Evolutionary conservation across 1,140 invertebrate genomes (phyloP), one percentile per base, ranked within the genome.

Genomic region (Micrasema minimum): DNA sequence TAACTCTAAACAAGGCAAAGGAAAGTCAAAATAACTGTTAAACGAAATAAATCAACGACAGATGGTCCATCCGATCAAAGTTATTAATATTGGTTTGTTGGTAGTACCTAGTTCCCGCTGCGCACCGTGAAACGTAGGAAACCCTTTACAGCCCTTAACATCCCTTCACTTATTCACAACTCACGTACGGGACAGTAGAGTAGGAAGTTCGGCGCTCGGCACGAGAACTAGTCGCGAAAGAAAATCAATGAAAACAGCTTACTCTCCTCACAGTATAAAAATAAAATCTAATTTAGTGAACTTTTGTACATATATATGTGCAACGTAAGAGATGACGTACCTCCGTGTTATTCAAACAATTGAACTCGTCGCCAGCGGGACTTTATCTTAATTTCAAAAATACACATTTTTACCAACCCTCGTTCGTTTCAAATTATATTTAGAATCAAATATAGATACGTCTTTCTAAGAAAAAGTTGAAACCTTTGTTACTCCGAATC

Each of bases 211-310:
- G 3, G 26, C 26, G n/a, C 43, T 51, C 46, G 64, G 64, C 12
- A 35, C 23, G 22, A 18, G 50, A 67, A 65, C 35, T 37, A 26
- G 23, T 23, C 65, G 23, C 14, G 10, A 1, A 37, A 55, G 48
- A 43, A 67, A 67, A 67, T 53, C 48, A 67, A 67, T 55, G 23
- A 31, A 65, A 57, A 65, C 50, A 71, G 45, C 48, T 37, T 66
- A 35, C 38, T 66, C 57, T 55, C 37, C 20, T 71, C 65, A 46
- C 67, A 69, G 72, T 75, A 75, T 62, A 75, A 75, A 75, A 75
- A 75, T 75, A 75, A 75, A 75, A 65, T 71, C 69, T 75, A 75
- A 75, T 69, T 75, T 61, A 69, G 46, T 71, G 72, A 68, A 22
- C 57, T 74, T 71, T 74, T 75, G 69, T 75, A 75, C 72, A 75